Percentiles rank a stretch among this genome's conserved stretches.
Conservation (phyloP, 2,113 vertebrate species). For the Mesocricetus auratus region DNA sequence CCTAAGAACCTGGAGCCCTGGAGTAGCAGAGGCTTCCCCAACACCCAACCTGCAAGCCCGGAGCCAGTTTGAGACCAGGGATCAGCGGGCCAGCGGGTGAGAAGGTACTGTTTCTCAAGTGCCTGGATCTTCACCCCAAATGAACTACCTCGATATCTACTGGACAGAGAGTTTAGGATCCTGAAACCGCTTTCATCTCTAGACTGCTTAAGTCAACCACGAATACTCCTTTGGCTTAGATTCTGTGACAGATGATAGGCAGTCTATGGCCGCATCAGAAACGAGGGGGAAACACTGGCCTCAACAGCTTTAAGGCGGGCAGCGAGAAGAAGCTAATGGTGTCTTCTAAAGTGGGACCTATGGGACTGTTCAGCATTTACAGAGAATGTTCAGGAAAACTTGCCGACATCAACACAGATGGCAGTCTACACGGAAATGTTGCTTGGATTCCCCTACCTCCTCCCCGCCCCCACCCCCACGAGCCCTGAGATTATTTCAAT, state of each 20-base stretch:
- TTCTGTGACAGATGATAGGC: background rate
- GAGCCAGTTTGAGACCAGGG: background rate
- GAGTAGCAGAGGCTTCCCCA: background rate
- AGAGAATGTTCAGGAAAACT: background rate
- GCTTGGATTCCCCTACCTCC: background rate
- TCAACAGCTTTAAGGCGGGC: background rate
- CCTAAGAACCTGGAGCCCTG: background rate
- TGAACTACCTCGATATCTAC: accelerated
- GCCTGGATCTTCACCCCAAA: accelerated
- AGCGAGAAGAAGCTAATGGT: background rate
- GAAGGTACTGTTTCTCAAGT: accelerated
- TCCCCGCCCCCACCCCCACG: no score
- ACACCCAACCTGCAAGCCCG: accelerated
- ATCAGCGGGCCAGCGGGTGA: background rate
- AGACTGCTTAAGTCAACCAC: background rate
- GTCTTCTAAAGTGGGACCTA: background rate
- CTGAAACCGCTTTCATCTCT: background rate
- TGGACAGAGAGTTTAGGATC: no score
- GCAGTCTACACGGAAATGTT: background rate
- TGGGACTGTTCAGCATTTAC: background rate
- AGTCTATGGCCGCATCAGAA: background rate
- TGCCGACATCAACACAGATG: background rate
- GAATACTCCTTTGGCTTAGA: background rate
- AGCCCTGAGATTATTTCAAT: background rate
- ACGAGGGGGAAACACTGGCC: background rate